phyloP scores from a whole-genome alignment of 2,113 vertebrate species.

The Nerophis ophidion region DNA sequence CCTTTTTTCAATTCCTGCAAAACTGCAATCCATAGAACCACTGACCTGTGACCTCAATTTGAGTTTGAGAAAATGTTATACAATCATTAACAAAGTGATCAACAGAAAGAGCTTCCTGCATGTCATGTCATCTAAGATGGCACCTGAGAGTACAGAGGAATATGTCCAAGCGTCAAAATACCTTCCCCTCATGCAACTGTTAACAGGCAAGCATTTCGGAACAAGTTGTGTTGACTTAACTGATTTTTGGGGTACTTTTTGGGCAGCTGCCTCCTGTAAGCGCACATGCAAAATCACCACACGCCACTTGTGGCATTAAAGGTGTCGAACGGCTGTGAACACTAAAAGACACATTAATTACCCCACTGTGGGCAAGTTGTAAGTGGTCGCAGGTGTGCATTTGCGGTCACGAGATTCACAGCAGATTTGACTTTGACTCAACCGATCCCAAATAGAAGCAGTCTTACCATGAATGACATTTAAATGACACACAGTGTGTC shows the following conservation, averaged over 20 bases:
- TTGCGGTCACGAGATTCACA: conserved; percentile 24
- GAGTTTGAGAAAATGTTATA: no score
- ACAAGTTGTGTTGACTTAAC: conserved; percentile 18
- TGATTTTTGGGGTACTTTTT: conserved; percentile 20
- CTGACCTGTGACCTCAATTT: no score
- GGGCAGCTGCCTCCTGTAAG: conserved; percentile 6
- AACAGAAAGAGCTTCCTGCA: neutral
- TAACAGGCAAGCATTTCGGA: conserved; percentile 4
- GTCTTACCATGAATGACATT: neutral
- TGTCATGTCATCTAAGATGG: neutral
- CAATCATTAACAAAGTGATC: neutral
- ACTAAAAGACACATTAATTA: conserved; percentile 32
- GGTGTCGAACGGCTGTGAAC: conserved; percentile 16
- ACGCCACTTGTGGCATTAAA: neutral
- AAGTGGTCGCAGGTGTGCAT: conserved; percentile 39
- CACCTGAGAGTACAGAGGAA: conserved; percentile 1
- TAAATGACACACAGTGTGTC: conserved; percentile 1
- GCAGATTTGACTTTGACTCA: conserved; percentile 27
- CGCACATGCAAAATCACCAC: conserved; percentile 1
- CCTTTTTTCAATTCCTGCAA: no score
- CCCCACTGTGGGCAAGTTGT: conserved; percentile 14
- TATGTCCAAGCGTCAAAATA: neutral
- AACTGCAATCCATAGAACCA: no score
- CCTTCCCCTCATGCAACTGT: conserved; percentile 10
- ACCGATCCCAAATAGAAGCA: conserved; percentile 17